Evolutionary conservation across 2,113 vertebrate species (phyloP).

Genomic region (Gallinago paraguaiae): DNA sequence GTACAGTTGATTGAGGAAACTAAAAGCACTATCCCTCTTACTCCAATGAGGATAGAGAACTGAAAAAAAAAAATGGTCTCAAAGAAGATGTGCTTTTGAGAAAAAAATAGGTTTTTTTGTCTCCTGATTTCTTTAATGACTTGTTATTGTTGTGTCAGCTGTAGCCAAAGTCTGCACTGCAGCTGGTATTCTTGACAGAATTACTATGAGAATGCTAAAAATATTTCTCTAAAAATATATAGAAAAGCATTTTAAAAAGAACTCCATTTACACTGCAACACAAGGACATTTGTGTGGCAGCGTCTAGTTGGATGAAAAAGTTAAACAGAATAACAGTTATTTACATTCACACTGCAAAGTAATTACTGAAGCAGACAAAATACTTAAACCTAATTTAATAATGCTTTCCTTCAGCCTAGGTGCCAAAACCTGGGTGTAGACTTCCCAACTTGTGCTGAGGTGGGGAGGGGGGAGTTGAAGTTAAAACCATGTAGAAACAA

Average conservation of each 20-base stretch:
- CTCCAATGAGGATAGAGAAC: background rate
- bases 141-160: slow-evolving; percentile 71
- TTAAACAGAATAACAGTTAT: slow-evolving; percentile 74
- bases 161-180: slow-evolving; percentile 68
- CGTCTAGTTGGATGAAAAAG: slow-evolving; percentile 71
- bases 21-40: background rate
- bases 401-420: slow-evolving; percentile 65
- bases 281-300: slow-evolving; percentile 67
- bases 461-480: background rate
- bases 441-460: slow-evolving; percentile 48
- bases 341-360: slow-evolving; percentile 71
- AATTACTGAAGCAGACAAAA: slow-evolving; percentile 71
- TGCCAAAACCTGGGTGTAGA: slow-evolving; percentile 66
- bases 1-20: background rate
- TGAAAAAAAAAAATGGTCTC: slow-evolving; percentile 15
- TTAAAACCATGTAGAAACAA: slow-evolving; percentile 38
- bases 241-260: slow-evolving; percentile 49
- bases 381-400: slow-evolving; percentile 74
- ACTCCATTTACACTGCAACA: slow-evolving; percentile 66
- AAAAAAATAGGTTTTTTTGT: slow-evolving; percentile 13
- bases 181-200: slow-evolving; percentile 73
- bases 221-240: slow-evolving; percentile 73
- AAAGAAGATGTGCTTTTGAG: slow-evolving; percentile 13
- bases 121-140: slow-evolving; percentile 60
- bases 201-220: slow-evolving; percentile 73